Evolutionary conservation across 2,888 invertebrate genomes (phyloP).

Genomic region (Blera fallax): DNA sequence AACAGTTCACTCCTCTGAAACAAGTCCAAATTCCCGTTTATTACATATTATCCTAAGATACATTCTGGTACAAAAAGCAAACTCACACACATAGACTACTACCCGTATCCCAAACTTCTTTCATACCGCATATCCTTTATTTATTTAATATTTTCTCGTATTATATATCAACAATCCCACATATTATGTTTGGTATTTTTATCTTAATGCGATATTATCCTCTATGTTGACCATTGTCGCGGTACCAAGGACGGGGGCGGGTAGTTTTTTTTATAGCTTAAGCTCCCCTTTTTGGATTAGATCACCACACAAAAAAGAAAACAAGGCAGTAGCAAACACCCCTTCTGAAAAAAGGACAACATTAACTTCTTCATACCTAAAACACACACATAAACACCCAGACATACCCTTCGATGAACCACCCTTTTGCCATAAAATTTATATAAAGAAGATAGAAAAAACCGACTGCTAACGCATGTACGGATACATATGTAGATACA

Average conservation of each 20-base stretch:
- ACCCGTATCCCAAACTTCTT: not conserved
- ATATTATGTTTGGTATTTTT: constrained; percentile 51
- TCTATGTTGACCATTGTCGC: constrained; percentile 49
- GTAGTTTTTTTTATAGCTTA: constrained; percentile 35
- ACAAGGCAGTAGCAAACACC: constrained; percentile 26
- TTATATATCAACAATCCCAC: constrained; percentile 47
- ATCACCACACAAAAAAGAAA: constrained; percentile 31
- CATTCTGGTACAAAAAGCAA: not conserved
- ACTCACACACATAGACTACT: not conserved
- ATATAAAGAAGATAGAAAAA: constrained; percentile 8
- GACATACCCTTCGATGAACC: constrained; percentile 21
- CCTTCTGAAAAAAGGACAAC: constrained; percentile 36
- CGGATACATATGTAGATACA: not conserved
- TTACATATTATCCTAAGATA: not conserved
- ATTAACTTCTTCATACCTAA: constrained; percentile 49
- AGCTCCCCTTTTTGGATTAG: constrained; percentile 52
- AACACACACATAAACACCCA: constrained; percentile 19
- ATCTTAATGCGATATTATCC: constrained; percentile 62
- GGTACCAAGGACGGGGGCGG: constrained; percentile 14
- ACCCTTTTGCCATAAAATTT: constrained; percentile 49
- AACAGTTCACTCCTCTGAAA: not conserved
- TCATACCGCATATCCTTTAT: constrained; percentile 12
- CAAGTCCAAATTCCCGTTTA: not conserved
- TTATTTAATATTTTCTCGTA: constrained; percentile 20
- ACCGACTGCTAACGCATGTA: not conserved